Conservation (phyloP, 1,140 invertebrate genomes). For the Zaprionus tsacasi region DNA sequence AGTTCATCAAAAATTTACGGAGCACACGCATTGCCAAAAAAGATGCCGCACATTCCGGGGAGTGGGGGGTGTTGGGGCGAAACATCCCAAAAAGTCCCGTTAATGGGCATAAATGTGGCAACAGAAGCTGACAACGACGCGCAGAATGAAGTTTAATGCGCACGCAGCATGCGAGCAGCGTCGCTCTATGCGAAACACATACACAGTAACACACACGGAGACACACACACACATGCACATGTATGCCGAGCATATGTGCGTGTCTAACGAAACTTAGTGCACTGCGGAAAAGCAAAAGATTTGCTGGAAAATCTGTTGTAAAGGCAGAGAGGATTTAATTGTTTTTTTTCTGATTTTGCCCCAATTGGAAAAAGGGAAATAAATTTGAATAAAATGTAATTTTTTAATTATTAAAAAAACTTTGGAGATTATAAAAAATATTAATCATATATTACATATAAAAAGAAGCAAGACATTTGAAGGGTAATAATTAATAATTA, state of each 20-base stretch:
- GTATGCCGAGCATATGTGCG: conserved; percentile 15
- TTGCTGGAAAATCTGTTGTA: not conserved
- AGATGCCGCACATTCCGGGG: conserved; percentile 64
- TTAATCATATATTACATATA: too few relatives aligned
- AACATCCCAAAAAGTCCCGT: conserved; percentile 56
- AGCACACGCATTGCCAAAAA: conserved; percentile 28
- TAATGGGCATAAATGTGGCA: conserved; percentile 77
- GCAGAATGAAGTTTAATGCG: conserved; percentile 67
- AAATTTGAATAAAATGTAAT: not conserved
- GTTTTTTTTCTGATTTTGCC: too few relatives aligned
- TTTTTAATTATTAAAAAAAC: too few relatives aligned
- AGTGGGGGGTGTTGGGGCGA: not conserved
- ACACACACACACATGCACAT: not conserved
- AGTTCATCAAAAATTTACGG: conserved; percentile 77
- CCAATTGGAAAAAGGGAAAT: too few relatives aligned
- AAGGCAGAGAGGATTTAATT: not conserved
- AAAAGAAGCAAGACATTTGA: too few relatives aligned
- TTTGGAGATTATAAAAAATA: too few relatives aligned
- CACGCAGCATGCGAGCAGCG: conserved; percentile 17
- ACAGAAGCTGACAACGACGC: conserved; percentile 63
- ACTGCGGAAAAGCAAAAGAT: conserved; percentile 13
- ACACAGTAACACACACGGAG: not conserved
- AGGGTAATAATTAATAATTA: too few relatives aligned
- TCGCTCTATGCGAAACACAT: not conserved
- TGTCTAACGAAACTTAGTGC: conserved; percentile 23